These are phyloP conservation scores for Holothuria scabra DNA, from an alignment of 53 echinoderm and acorn worm genomes.

Conservation along the genomic window DNA sequence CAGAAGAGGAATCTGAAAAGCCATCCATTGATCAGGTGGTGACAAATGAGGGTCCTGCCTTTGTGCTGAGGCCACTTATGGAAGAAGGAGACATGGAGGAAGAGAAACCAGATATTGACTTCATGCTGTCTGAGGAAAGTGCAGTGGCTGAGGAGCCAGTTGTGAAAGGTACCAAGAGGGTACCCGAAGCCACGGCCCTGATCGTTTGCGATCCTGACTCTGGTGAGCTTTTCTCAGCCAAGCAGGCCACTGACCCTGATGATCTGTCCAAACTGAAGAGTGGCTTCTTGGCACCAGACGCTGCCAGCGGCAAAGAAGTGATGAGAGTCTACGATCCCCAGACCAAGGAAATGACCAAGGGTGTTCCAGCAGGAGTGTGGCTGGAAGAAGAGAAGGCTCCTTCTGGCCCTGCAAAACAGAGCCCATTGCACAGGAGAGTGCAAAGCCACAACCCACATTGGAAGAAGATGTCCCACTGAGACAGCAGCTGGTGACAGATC, in stretches of 20 bases:
- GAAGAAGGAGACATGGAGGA: conserved; percentile 32
- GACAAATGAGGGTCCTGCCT: conserved; percentile 79
- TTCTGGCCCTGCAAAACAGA: neutral
- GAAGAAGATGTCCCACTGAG: conserved; percentile 51
- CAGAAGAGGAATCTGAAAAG: neutral
- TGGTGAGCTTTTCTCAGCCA: conserved; percentile 12
- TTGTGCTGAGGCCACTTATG: conserved; percentile 45
- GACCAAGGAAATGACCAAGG: conserved; percentile 38
- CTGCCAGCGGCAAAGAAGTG: conserved; percentile 7
- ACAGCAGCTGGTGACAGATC: conserved; percentile 70
- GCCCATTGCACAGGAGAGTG: conserved; percentile 4
- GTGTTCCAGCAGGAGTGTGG: conserved; percentile 26
- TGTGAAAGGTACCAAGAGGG: conserved; percentile 2
- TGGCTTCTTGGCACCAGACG: conserved; percentile 22
- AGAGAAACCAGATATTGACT: conserved; percentile 23
- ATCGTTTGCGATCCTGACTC: conserved; percentile 40
- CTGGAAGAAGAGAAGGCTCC: conserved; percentile 15
- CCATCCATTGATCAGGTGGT: no score
- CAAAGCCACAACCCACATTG: conserved; percentile 4
- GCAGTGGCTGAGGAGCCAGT: conserved; percentile 21
- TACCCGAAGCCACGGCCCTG: conserved; percentile 1
- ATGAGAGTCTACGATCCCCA: conserved; percentile 39
- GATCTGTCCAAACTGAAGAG: conserved; percentile 8
- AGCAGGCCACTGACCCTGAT: conserved; percentile 31
- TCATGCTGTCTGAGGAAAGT: conserved; percentile 14